These are phyloP conservation scores for Mylabris phalerata DNA, from an alignment of 1,140 invertebrate species.

Conservation along the genomic window DNA sequence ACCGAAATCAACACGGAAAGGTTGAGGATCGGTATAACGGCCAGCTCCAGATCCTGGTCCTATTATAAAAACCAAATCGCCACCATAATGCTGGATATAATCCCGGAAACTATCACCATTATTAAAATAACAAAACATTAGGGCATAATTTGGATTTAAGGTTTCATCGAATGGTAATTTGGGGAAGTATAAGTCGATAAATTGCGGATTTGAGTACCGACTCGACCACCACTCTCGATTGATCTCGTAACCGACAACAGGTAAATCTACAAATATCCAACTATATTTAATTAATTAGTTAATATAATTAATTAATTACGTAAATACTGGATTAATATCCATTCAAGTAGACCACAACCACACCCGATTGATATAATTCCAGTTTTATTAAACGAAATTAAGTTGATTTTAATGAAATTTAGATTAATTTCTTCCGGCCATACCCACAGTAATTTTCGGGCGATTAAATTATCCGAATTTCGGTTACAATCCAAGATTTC, in stretches of 20 bases:
- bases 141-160: constrained; percentile 45
- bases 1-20: constrained; percentile 49
- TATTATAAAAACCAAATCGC: constrained; percentile 58
- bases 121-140: constrained; percentile 74
- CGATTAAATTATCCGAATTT: constrained; percentile 23
- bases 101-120: constrained; percentile 56
- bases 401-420: constrained; percentile 37
- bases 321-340: constrained; percentile 46
- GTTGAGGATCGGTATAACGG: constrained; percentile 60
- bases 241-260: constrained; percentile 50
- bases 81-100: constrained; percentile 56
- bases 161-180: constrained; percentile 30
- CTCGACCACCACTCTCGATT: constrained; percentile 57
- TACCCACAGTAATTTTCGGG: constrained; percentile 51
- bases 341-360: constrained; percentile 52
- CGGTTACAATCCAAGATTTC: constrained; percentile 30
- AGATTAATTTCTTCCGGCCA: constrained; percentile 49
- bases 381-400: constrained; percentile 31
- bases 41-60: constrained; percentile 56
- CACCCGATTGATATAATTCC: constrained; percentile 50
- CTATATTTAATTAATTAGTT: not conserved
- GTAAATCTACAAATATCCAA: constrained; percentile 38
- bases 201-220: constrained; percentile 49
- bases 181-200: constrained; percentile 45
- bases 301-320: constrained; percentile 31